These are phyloP conservation scores for Varanus salvator DNA, from an alignment of 2,113 vertebrate genomes.

Conservation along the genomic window DNA sequence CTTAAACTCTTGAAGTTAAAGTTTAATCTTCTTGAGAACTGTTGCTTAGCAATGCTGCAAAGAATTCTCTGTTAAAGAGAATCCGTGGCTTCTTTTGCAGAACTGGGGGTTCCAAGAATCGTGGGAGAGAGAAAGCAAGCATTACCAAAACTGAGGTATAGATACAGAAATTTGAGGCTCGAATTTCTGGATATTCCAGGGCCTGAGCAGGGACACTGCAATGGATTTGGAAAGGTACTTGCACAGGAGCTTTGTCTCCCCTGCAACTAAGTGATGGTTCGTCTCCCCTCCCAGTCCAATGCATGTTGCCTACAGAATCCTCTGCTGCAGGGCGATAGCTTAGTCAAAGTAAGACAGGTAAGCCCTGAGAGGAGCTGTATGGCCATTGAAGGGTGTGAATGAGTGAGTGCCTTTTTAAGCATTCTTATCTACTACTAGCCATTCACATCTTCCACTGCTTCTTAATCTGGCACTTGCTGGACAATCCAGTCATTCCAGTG, in stretches of 20 bases:
- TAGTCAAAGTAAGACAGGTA: not conserved
- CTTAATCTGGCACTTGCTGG: too few relatives aligned
- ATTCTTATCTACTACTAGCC: not conserved
- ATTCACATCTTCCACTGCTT: too few relatives aligned
- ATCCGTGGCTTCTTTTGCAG: not conserved
- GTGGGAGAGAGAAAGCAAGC: not conserved
- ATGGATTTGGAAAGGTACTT: not conserved
- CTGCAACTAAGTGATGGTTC: too few relatives aligned
- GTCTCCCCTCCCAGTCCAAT: not conserved
- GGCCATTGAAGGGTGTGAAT: too few relatives aligned
- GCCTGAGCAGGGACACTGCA: not conserved
- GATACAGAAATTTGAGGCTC: not conserved
- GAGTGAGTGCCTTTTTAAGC: too few relatives aligned
- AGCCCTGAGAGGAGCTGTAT: not conserved
- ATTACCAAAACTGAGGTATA: not conserved
- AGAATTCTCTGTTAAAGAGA: not conserved
- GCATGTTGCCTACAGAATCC: not conserved
- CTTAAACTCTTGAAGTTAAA: not conserved
- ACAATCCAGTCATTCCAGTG: not conserved
- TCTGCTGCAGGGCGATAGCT: not conserved
- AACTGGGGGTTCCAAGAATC: not conserved
- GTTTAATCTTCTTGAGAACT: not conserved
- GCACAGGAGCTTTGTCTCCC: not conserved
- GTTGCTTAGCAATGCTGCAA: not conserved
- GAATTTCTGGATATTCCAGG: not conserved